Evolutionary conservation across 2,888 invertebrate species (phyloP).

Genomic region (Cataglyphis rosenhaueri): DNA sequence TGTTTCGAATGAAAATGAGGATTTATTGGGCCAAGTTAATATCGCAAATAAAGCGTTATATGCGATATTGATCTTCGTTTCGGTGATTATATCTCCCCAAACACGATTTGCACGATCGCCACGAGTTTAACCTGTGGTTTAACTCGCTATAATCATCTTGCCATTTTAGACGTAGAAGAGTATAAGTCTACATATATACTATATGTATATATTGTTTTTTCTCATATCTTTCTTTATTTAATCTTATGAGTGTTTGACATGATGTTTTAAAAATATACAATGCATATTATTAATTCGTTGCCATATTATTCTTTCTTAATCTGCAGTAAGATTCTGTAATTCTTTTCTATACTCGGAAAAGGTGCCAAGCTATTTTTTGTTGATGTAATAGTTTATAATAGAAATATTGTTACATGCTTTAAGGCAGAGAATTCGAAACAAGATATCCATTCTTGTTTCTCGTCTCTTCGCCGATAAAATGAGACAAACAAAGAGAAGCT

Average conservation of each 20-base stretch:
- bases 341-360: neutral
- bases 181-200: neutral
- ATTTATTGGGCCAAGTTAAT: constrained; percentile 22
- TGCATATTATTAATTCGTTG: neutral
- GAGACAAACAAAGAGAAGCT: constrained; percentile 34
- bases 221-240: neutral
- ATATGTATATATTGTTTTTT: too few species aligned
- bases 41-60: constrained; percentile 22
- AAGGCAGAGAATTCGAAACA: neutral
- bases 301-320: neutral
- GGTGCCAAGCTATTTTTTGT: neutral
- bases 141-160: neutral
- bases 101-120: neutral
- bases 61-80: constrained; percentile 4
- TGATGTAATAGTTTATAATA: constrained; percentile 9
- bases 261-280: neutral
- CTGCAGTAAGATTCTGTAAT: constrained; percentile 16
- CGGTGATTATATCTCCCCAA: neutral
- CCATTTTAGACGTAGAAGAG: neutral
- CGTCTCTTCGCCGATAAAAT: neutral
- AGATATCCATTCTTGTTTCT: constrained; percentile 21
- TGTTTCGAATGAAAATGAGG: constrained; percentile 55
- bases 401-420: constrained; percentile 5
- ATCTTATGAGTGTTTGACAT: neutral
- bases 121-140: neutral